These are phyloP conservation scores for Drosophila mulleri DNA, from an alignment of 2,888 invertebrate genomes.

Conservation along the genomic window DNA sequence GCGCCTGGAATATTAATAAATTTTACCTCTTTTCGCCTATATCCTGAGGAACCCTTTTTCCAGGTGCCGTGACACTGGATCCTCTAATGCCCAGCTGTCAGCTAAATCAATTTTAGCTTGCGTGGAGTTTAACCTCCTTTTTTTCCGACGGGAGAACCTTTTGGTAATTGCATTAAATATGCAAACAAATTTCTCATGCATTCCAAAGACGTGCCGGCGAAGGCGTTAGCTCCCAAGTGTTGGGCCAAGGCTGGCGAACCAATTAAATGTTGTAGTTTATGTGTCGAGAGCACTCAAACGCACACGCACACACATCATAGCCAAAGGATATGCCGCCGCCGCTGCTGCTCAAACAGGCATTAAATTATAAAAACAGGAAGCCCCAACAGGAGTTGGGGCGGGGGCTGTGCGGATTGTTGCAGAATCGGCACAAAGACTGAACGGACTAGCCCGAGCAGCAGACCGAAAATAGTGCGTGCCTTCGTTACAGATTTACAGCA, in stretches of 20 bases:
- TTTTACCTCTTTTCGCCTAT: neutral
- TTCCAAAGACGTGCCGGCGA: slow-evolving; percentile 56
- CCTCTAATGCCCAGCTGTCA: slow-evolving; percentile 40
- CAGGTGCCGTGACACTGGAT: slow-evolving; percentile 9
- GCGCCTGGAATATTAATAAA: neutral
- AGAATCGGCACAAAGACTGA: slow-evolving; percentile 65
- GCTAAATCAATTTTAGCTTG: slow-evolving; percentile 66
- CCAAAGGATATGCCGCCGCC: slow-evolving; percentile 50
- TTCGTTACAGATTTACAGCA: slow-evolving; percentile 74
- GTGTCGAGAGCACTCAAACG: slow-evolving; percentile 35
- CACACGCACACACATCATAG: slow-evolving; percentile 33
- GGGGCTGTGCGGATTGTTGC: slow-evolving; percentile 46
- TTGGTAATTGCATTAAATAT: slow-evolving; percentile 80
- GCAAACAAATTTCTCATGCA: slow-evolving; percentile 63
- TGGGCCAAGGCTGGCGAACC: slow-evolving; percentile 60
- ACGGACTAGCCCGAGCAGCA: slow-evolving; percentile 10
- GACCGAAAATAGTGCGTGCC: slow-evolving; percentile 72
- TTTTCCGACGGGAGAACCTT: slow-evolving; percentile 66
- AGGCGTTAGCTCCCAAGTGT: slow-evolving; percentile 32
- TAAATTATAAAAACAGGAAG: slow-evolving; percentile 65
- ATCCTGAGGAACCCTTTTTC: slow-evolving; percentile 32
- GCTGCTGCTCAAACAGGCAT: slow-evolving; percentile 76
- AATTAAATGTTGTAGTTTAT: slow-evolving; percentile 76
- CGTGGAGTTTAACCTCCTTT: slow-evolving; percentile 17
- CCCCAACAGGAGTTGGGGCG: slow-evolving; percentile 6